Evolutionary conservation across 2,888 invertebrate genomes (phyloP).

Genomic region (Thyatira batis): DNA sequence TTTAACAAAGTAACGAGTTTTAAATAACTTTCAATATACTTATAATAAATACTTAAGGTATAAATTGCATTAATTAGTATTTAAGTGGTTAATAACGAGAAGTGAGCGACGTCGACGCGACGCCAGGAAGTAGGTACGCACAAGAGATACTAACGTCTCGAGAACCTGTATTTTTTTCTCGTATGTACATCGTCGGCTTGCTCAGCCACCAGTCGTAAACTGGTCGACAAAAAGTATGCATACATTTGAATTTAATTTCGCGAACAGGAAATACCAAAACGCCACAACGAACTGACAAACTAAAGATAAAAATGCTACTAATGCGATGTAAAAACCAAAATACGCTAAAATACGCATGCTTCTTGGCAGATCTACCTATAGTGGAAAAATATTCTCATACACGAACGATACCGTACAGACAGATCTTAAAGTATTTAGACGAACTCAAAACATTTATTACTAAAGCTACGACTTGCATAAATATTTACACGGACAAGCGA

Average conservation of each 20-base stretch:
- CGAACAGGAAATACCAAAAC: slow-evolving; percentile 74
- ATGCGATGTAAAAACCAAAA: slow-evolving; percentile 26
- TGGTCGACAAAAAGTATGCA: slow-evolving; percentile 75
- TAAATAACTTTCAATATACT: background rate
- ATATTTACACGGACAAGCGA: background rate
- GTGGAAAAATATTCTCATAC: slow-evolving; percentile 7
- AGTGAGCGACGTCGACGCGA: slow-evolving; percentile 12
- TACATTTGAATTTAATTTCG: slow-evolving; percentile 76
- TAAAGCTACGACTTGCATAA: no score
- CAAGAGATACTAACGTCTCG: slow-evolving; percentile 37
- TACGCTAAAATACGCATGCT: slow-evolving; percentile 22
- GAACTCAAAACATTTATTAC: no score
- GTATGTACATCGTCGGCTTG: slow-evolving; percentile 31
- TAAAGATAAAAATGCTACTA: slow-evolving; percentile 39
- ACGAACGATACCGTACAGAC: no score
- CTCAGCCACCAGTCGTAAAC: slow-evolving; percentile 46
- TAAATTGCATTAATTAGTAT: slow-evolving; percentile 6
- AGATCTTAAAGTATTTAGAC: no score
- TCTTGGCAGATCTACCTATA: slow-evolving; percentile 17
- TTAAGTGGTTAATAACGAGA: slow-evolving; percentile 12
- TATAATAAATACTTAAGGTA: background rate
- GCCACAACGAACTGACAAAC: slow-evolving; percentile 45
- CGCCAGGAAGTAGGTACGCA: slow-evolving; percentile 51
- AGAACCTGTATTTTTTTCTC: slow-evolving; percentile 45
- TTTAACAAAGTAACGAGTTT: no score